Base-by-base conservation (phyloP, 2,113 vertebrate species). In the Eolophus roseicapilla region DNA sequence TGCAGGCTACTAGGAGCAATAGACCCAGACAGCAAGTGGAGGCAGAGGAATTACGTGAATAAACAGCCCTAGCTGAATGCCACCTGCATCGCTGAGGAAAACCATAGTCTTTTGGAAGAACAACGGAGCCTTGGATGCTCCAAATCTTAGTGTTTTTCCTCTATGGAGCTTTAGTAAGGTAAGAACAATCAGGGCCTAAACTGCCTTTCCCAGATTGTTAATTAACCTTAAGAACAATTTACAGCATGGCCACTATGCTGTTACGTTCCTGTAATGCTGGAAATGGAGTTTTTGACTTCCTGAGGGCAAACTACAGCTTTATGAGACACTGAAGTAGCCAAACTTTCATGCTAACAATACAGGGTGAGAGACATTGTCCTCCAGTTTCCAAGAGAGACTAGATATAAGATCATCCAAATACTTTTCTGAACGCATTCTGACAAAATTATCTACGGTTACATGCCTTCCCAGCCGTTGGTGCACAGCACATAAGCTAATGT, bases 371-470 rank as follows among this genome's bases (percentile, higher is more conserved):
- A 52, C 35, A n/a, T 5, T 82, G 27, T 63, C 76, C 50, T 62
- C 39, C 9, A 17, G 28, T 68, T 90, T 86, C 84, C 3, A 11
- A 89, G 63, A 57, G 37, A 35, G 39, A 79, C 41, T 43, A 83
- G 60, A 53, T 2, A 1, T 55, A 90, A 68, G 65, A 88, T 64
- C 39, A 86, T 57, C 65, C 69, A 84, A 86, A 73, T 82, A 35
- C 57, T 84, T 86, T 95, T 73, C 86, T 86, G 57, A 93, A 93
- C 53, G 57, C 31, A 52, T 79, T 92, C 50, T 84, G 57, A 80
- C 47, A 71, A 82, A 55, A 74, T 67, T 78, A 65, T 49, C 88
- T 83, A 2, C 1, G 4, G 74, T 87, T 74, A 64, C 50, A 52
- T 37, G 64, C 50, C 70, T 87, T 92, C 41, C 53, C 46, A 82